Conservation (phyloP, 30 jellyfish, hydroid and myxozoan genomes). For the Chrysaora quinquecirrha region DNA sequence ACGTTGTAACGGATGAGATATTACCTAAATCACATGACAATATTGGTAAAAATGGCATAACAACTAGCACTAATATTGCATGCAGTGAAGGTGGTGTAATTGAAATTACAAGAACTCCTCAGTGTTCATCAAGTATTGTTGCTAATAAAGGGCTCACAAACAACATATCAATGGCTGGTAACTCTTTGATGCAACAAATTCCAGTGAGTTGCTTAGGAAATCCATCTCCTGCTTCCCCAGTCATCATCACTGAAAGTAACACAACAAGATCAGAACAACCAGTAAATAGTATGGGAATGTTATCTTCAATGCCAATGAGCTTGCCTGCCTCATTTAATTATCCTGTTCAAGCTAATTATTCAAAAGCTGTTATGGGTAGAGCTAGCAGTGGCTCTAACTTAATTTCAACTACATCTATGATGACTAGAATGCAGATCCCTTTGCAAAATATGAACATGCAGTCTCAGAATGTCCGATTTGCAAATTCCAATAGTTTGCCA, state of each 20-base stretch:
- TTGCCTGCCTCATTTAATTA: slow-evolving; percentile 59
- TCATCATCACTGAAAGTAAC: slow-evolving; percentile 68
- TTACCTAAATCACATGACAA: slow-evolving; percentile 66
- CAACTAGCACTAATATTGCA: slow-evolving; percentile 33
- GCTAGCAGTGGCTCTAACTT: slow-evolving; percentile 16
- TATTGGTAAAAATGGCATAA: slow-evolving; percentile 60
- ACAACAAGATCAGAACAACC: slow-evolving; percentile 57
- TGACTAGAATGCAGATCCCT: slow-evolving; percentile 53
- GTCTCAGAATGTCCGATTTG: slow-evolving; percentile 47
- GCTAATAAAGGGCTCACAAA: slow-evolving; percentile 27
- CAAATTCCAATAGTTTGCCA: slow-evolving; percentile 46
- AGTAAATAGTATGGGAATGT: slow-evolving; percentile 49
- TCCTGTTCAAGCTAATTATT: slow-evolving; percentile 50
- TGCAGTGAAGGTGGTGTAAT: slow-evolving; percentile 44
- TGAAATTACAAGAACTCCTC: slow-evolving; percentile 39
- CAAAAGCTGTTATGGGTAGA: slow-evolving; percentile 43
- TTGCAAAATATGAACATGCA: slow-evolving; percentile 48
- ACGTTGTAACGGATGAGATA: slow-evolving; percentile 18
- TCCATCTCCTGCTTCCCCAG: slow-evolving; percentile 97
- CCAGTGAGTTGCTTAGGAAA: slow-evolving; percentile 89
- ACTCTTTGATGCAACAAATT: slow-evolving; percentile 52
- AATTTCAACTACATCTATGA: slow-evolving; percentile 25
- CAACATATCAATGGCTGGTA: slow-evolving; percentile 44
- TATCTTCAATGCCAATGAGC: slow-evolving; percentile 36
- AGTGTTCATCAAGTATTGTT: slow-evolving; percentile 22